Percentiles rank a stretch among this genome's conserved stretches.
Conservation (phyloP, 1,140 invertebrate genomes). For the Aporrectodea caliginosa region DNA sequence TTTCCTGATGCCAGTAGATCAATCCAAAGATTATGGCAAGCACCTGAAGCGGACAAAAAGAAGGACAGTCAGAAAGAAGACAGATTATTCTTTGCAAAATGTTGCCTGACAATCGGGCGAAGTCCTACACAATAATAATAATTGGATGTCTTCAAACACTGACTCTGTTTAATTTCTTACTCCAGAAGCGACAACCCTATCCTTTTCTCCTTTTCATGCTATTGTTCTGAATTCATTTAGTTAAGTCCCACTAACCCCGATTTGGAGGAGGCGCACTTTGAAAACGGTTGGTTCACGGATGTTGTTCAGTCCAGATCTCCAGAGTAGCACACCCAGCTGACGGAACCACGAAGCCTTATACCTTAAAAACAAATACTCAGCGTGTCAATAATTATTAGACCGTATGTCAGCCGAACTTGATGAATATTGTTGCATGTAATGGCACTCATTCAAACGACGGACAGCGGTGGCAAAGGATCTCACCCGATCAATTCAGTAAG, state of each 20-base stretch:
- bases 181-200: not conserved
- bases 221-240: not conserved
- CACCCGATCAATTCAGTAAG: too few species aligned
- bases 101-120: not conserved
- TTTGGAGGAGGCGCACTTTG: constrained; percentile 81
- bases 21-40: constrained; percentile 79
- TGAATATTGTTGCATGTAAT: too few species aligned
- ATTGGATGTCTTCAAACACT: not conserved
- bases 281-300: constrained; percentile 85
- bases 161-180: not conserved
- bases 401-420: too few species aligned
- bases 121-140: not conserved
- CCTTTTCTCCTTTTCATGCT: not conserved
- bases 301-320: constrained; percentile 82
- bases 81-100: not conserved
- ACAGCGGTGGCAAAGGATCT: too few species aligned
- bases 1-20: constrained; percentile 79
- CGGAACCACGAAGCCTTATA: constrained; percentile 83
- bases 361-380: too few species aligned
- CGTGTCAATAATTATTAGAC: too few species aligned
- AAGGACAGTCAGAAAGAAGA: not conserved
- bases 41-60: constrained; percentile 59
- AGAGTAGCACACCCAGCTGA: constrained; percentile 83
- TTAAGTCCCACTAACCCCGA: constrained; percentile 67
- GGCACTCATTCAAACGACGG: too few species aligned